Evolutionary conservation across 2,113 vertebrate genomes (phyloP), one percentile per base, ranked within the genome.

Genomic region (Cryptomyrus ogoouensis): DNA sequence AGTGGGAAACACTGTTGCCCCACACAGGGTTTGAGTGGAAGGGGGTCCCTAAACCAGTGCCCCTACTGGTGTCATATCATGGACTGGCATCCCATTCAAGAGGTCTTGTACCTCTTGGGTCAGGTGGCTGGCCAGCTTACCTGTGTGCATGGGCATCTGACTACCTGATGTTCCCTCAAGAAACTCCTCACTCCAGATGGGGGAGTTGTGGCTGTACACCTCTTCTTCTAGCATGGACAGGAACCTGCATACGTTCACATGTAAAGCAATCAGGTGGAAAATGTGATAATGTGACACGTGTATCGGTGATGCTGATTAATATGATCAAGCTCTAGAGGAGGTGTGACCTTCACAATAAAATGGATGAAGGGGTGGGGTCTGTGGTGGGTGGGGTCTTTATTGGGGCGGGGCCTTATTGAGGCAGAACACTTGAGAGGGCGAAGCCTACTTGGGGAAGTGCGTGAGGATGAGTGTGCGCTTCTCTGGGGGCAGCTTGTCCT

Each of bases 161-260:
- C 95, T 96, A 91, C 94, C 96, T 91, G 94, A 94, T 21, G 96
- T 96, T 52, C 96, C 96, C 88, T 96, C 95, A 93, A 97, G 95
- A 92, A 98, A 98, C 95, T 98, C 97, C 92, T 97, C 97, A 95
- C 97, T 98, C 98, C 98, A 99, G 93, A 99, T 99, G 1, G 98
- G 98, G 92, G 98, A 99, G 92, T 96, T 98, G 91, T 97, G 96
- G 94, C 98, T 98, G 93, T 99, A 99, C 50, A 99, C 98, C 94
- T 99, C 98, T 95, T 99, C 98, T 93, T 99, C 98, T 93, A 99
- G 94, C 98, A 99, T 99, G 0, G 98, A 99, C 62, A 99, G 93
- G 94, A 99, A 99, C 92, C 98, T 99, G 93, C 92, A 13, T 88
- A 89, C 35, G 89, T 8, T 91, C 83, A 91, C 88, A 58, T 89